phyloP scores from a whole-genome alignment of 2,888 invertebrate species.

The Mythimna albipuncta region DNA sequence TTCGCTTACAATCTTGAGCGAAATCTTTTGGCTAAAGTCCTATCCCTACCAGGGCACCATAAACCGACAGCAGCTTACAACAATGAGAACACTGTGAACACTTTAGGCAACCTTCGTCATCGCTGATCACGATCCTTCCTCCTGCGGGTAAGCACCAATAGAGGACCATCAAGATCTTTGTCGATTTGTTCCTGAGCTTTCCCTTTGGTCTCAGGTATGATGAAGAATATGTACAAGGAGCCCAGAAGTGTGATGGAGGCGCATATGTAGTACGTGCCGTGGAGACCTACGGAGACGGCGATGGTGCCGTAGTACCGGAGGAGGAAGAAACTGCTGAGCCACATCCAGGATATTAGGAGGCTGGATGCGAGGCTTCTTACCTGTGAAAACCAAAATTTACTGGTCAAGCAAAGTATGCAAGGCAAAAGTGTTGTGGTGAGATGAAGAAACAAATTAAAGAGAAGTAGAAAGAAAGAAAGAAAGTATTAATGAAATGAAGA shows the following conservation, averaged over 20 bases:
- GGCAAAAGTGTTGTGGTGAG: too few relatives aligned
- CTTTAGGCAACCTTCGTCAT: conserved; percentile 75
- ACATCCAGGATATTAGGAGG: conserved; percentile 86
- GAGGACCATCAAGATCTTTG: conserved; percentile 78
- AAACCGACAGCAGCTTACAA: conserved; percentile 46
- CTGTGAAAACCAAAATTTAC: conserved; percentile 63
- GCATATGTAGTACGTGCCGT: conserved; percentile 84
- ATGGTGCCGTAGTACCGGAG: conserved; percentile 85
- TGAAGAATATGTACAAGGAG: conserved; percentile 78
- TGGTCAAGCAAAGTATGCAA: neutral
- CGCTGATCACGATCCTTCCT: conserved; percentile 74
- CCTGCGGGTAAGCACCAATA: conserved; percentile 67
- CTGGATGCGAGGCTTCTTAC: conserved; percentile 86
- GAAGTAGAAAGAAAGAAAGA: too few relatives aligned
- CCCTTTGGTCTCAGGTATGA: conserved; percentile 84
- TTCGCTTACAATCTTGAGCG: conserved; percentile 56
- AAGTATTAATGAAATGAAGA: too few relatives aligned
- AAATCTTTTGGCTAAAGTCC: conserved; percentile 51
- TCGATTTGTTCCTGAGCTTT: conserved; percentile 82
- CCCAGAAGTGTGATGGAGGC: conserved; percentile 83
- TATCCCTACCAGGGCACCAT: conserved; percentile 47
- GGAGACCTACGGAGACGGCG: conserved; percentile 81
- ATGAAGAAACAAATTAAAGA: too few relatives aligned
- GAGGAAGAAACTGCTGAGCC: conserved; percentile 85
- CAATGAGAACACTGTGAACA: conserved; percentile 65